Conservation (phyloP, 92 coral and sea anemone genomes). For the Umimayanthus chanpuru region DNA sequence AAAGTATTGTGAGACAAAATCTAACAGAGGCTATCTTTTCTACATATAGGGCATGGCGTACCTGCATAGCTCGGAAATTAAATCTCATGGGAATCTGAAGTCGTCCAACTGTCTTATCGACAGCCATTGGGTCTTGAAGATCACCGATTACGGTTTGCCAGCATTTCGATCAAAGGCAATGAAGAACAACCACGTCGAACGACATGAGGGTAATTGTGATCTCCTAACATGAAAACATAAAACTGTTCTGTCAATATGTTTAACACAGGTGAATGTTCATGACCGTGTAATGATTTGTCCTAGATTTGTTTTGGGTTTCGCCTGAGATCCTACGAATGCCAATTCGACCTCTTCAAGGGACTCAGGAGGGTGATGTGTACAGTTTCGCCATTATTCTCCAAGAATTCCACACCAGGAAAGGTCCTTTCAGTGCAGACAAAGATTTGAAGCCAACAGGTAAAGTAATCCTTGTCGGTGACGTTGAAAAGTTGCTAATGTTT, state of each 20-base stretch:
- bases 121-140: conserved; percentile 81
- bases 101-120: conserved; percentile 81
- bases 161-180: conserved; percentile 60
- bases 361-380: conserved; percentile 95
- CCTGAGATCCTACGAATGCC: conserved; percentile 92
- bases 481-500: no score
- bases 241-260: not conserved
- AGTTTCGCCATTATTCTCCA: conserved; percentile 94
- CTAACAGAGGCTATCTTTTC: not conserved
- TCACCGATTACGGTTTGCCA: conserved; percentile 83
- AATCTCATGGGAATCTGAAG: conserved; percentile 79
- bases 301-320: conserved; percentile 91
- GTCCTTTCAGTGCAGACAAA: conserved; percentile 87
- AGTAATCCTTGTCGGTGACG: not conserved
- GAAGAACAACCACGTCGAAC: conserved; percentile 15
- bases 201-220: not conserved
- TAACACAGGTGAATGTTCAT: not conserved
- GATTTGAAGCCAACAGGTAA: conserved; percentile 67
- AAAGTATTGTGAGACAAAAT: no score
- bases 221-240: not conserved
- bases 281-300: not conserved
- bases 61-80: conserved; percentile 67
- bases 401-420: conserved; percentile 93
- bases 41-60: conserved; percentile 74
- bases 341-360: conserved; percentile 73